Base-by-base conservation (phyloP, 92 coral and sea anemone species). In the Zoanthus sansibaricus region DNA sequence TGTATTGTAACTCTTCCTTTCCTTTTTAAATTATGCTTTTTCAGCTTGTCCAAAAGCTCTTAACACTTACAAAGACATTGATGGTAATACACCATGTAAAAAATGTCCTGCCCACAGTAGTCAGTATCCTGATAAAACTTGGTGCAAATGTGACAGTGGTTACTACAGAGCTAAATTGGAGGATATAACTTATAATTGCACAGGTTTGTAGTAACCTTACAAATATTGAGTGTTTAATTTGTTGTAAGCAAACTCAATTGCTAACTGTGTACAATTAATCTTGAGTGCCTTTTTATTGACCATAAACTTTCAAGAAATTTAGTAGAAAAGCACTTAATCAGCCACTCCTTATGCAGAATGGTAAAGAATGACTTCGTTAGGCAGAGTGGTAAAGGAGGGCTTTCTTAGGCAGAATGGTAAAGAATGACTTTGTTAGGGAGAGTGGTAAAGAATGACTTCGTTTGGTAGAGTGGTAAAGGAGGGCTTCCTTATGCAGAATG, bases 51-150 rank as follows among this genome's bases (percentile, higher is more conserved):
- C 83, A 44, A 33, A 66, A 32, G 15, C 47, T 9, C 25, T 55
- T 1, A 78, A 78, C 33, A 78, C 83, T 32, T 78, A 78, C 42
- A 78, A 78, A 16, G 59, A 78, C 16, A 17, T 45, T 6, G 52
- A 12, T 17, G 83, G 72, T 32, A 78, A 78, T 12, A 37, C 4
- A 37, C 42, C 72, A 14, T 78, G 83, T 16, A 3, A n/a, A 55
- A 78, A 11, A 44, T 78, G 83, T 7, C 83, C 83, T 13, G 83
- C 71, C 12, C 83, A 37, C 17, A 78, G 83, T 54, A 78, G 54
- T 16, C 83, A 78, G 46, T 52, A 37, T 78, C 9, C 33, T 0
- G 54, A 58, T 17, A 59, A 66, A 78, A 78, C 83, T 17, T 42
- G 71, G 1, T 78, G 83, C 33, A 33, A 58, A 10, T 78, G 83